A percentile compares a stretch with the other conserved stretches of the same genome.
phyloP scores from a whole-genome alignment of 2,113 vertebrate species.

The Oryzias woworae region DNA sequence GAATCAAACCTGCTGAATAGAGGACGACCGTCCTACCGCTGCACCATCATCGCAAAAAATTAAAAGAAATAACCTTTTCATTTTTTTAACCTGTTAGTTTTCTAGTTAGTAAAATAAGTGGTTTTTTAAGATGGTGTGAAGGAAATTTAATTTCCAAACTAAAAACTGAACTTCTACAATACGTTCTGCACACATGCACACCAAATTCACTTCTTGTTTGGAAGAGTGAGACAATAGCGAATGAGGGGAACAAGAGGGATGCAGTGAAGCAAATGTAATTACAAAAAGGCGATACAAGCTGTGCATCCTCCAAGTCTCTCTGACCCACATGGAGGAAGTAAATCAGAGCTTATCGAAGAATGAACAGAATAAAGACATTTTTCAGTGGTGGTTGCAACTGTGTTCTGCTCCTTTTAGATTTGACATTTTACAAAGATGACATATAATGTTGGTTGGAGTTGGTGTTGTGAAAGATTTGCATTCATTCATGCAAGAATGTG shows the following conservation, averaged over 20 bases:
- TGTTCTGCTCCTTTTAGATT: constrained; percentile 54
- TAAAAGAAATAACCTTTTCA: too few species aligned
- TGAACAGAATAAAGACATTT: constrained; percentile 60
- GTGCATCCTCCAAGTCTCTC: constrained; percentile 54
- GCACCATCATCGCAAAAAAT: too few species aligned
- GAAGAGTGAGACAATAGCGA: constrained; percentile 20
- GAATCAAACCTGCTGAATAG: too few species aligned
- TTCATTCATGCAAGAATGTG: too few species aligned
- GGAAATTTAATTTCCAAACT: constrained; percentile 32
- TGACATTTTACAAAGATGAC: constrained; percentile 50
- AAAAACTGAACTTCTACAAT: constrained; percentile 5
- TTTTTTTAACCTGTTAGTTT: constrained; percentile 7
- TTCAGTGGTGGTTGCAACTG: constrained; percentile 43
- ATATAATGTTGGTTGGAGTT: constrained; percentile 16
- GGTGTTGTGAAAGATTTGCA: constrained; percentile 22
- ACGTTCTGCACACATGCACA: not conserved
- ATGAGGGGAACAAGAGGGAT: constrained; percentile 48
- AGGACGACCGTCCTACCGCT: too few species aligned
- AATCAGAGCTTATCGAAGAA: constrained; percentile 69
- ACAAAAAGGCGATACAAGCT: constrained; percentile 66
- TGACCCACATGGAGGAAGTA: constrained; percentile 65
- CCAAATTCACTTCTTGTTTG: constrained; percentile 40
- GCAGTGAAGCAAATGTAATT: constrained; percentile 69
- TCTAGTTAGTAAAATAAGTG: constrained; percentile 29
- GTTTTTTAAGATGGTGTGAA: constrained; percentile 13